Evolutionary conservation across 2,113 vertebrate genomes (phyloP), one percentile per base, ranked within the genome.

Genomic region (Choloepus hoffmanni): DNA sequence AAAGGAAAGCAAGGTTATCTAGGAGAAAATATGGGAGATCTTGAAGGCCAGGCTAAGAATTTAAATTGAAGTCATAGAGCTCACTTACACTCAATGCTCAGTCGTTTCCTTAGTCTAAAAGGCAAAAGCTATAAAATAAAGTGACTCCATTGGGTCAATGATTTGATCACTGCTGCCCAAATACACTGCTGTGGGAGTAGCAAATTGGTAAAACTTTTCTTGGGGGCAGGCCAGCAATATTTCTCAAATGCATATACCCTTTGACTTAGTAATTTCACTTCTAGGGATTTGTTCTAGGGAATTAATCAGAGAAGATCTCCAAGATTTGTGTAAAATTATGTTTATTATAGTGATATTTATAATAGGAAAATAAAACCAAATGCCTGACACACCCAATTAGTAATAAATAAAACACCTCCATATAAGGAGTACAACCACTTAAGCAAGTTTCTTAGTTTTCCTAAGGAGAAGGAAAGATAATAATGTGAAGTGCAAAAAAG

Each of bases 281-380:
- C 28, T 85, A 81, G 67, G 40, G 60, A 70, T 14, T 87, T 90
- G 45, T 82, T 76, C 55, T 84, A 84, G 91, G 63, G 28, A 45
- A 85, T 55, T 55, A 89, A 58, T 76, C 30, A 92, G 43, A 82
- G 53, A 89, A 33, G 3, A 68, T 58, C 24, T 92, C 74, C 85
- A 81, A 76, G 74, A 85, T 53, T 79, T 92, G 43, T 45, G 4
- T 73, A 50, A 73, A 53, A 70, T 23, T 15, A 68, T 65, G 40
- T 81, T 95, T 95, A 76, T 18, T 53, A 5, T 28, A 45, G 45
- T 24, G 18, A 60, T 82, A 68, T 36, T 92, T 68, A 89, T 53
- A 74, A 68, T 5, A 79, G 24, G 28, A 89, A 96, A 96, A 79
- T 73, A 73, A 78, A 95, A 81, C 70, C 45, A 73, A 55, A 30